A percentile compares a stretch with the other conserved stretches of the same genome.
Conservation (phyloP, 1,140 invertebrate genomes). For the Delia radicum region DNA sequence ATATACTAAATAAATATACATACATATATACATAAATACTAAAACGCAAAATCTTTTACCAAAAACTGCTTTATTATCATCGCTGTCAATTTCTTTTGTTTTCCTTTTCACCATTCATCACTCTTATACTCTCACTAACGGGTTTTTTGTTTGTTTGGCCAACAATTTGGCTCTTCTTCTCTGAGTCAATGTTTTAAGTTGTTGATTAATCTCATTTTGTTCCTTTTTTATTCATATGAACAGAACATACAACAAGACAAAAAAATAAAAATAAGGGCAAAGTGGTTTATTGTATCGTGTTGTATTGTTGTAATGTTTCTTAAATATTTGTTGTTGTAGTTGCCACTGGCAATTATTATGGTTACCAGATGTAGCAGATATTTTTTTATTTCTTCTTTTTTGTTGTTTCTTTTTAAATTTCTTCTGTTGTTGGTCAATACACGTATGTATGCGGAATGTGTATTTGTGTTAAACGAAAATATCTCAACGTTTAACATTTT, state of each 20-base stretch:
- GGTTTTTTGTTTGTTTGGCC: not conserved
- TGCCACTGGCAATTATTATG: not conserved
- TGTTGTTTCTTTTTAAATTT: not conserved
- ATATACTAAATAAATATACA: no score
- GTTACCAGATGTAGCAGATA: conserved; percentile 12
- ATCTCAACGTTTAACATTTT: not conserved
- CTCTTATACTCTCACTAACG: not conserved
- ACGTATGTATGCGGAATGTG: not conserved
- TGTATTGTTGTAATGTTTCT: no score
- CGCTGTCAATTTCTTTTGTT: no score
- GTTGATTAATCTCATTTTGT: not conserved
- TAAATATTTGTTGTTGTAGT: not conserved
- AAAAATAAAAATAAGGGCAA: not conserved
- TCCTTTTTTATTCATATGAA: not conserved
- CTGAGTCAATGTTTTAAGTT: not conserved
- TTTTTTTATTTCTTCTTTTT: not conserved
- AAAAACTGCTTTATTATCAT: no score
- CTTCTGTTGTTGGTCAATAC: not conserved
- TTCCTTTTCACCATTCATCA: not conserved
- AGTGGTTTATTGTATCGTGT: not conserved
- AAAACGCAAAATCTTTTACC: no score
- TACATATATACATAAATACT: no score
- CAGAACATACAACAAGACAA: not conserved
- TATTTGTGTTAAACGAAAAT: not conserved
- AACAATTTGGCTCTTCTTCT: not conserved